phyloP scores from a whole-genome alignment of 2,888 invertebrate species.

The Caradrina clavipalpis region DNA sequence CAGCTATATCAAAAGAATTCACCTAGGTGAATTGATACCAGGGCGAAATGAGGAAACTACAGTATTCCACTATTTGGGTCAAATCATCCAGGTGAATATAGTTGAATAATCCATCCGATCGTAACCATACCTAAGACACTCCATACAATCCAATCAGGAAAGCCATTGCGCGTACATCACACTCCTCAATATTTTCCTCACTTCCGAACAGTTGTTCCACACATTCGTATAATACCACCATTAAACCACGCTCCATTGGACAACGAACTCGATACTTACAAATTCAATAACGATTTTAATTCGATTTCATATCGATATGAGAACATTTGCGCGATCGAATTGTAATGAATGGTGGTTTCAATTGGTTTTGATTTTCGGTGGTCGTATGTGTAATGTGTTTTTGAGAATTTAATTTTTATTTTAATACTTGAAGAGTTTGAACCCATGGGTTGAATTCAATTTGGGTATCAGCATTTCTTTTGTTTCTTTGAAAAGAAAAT shows the following conservation, averaged over 20 bases:
- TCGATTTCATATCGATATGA: constrained; percentile 80
- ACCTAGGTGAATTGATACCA: too few species aligned
- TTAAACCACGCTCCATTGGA: constrained; percentile 74
- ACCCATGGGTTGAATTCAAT: neutral
- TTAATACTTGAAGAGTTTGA: constrained; percentile 25
- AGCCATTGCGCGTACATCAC: constrained; percentile 35
- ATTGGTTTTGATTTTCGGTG: constrained; percentile 67
- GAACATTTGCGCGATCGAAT: constrained; percentile 69
- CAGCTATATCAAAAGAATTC: too few species aligned
- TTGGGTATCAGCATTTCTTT: accelerated
- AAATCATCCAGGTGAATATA: too few species aligned
- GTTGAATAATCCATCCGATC: neutral
- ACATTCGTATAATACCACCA: constrained; percentile 79
- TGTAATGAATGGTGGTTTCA: constrained; percentile 68
- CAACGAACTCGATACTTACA: constrained; percentile 70
- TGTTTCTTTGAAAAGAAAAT: neutral
- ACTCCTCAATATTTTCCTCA: constrained; percentile 55
- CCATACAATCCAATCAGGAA: constrained; percentile 52
- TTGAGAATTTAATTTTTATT: constrained; percentile 56
- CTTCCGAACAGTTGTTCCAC: constrained; percentile 74
- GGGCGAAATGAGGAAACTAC: too few species aligned
- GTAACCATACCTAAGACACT: constrained; percentile 11
- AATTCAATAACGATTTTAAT: constrained; percentile 82
- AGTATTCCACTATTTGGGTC: too few species aligned
- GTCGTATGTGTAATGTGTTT: constrained; percentile 51